Conservation (phyloP, 2,888 invertebrate genomes). For the Hypolimnas misippus region DNA sequence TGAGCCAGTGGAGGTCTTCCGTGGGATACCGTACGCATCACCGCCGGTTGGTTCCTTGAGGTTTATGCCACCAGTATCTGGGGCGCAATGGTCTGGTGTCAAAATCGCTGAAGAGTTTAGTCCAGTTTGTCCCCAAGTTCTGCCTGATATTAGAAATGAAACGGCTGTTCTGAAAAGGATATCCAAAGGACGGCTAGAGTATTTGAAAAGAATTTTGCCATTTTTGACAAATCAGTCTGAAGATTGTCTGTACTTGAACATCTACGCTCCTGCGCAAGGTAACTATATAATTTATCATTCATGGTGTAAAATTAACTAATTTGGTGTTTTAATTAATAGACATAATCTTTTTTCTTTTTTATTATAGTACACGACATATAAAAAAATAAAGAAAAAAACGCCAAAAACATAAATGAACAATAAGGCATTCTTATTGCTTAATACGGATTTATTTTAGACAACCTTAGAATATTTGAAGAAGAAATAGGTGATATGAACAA, state of each 20-base stretch:
- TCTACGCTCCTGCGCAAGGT: constrained; percentile 98
- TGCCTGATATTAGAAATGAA: constrained; percentile 93
- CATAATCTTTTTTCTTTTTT: no score
- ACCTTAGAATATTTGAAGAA: no score
- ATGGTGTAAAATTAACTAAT: background rate
- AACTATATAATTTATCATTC: constrained; percentile 57
- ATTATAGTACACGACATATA: no score
- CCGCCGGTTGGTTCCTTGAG: constrained; percentile 94
- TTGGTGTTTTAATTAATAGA: no score
- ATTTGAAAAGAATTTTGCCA: constrained; percentile 93
- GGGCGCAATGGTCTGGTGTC: constrained; percentile 95
- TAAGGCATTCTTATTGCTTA: no score
- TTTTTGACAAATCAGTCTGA: constrained; percentile 96
- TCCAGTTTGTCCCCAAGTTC: constrained; percentile 96
- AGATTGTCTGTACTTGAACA: constrained; percentile 98
- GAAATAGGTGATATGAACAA: no score
- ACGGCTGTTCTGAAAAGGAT: constrained; percentile 92
- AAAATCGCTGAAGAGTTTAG: constrained; percentile 94
- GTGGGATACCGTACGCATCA: constrained; percentile 97
- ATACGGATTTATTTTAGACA: no score
- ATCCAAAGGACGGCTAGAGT: constrained; percentile 94
- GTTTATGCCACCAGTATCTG: constrained; percentile 98
- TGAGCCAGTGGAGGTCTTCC: constrained; percentile 95
- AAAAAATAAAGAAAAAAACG: no score
- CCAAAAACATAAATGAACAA: no score